Conservation (phyloP, 2,797 vertebrate species). For the Gymnoscopelus braueri region DNA sequence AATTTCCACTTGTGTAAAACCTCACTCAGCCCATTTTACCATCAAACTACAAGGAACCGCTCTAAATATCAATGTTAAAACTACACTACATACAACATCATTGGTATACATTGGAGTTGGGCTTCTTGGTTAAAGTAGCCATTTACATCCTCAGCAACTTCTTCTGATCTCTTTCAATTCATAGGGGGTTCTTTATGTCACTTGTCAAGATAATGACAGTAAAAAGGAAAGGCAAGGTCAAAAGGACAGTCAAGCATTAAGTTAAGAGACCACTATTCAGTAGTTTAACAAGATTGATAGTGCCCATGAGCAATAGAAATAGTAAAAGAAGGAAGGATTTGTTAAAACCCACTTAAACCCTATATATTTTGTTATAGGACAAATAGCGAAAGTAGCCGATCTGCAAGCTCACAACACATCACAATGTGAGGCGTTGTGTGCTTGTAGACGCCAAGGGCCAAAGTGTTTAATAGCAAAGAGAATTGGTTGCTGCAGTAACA, state of each 20-base stretch:
- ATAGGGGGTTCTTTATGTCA: slow-evolving; percentile 74
- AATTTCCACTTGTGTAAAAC: not conserved
- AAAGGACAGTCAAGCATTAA: slow-evolving; percentile 21
- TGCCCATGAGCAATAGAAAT: not conserved
- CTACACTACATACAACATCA: too few relatives aligned
- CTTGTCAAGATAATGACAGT: slow-evolving; percentile 36
- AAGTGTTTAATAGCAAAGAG: not conserved
- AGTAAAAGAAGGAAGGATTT: not conserved
- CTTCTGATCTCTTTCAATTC: slow-evolving; percentile 46
- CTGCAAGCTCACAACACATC: too few relatives aligned
- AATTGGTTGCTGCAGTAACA: slow-evolving; percentile 11
- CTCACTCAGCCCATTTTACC: not conserved
- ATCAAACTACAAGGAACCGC: not conserved
- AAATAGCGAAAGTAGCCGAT: too few relatives aligned
- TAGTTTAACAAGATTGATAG: not conserved
- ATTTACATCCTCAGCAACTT: not conserved
- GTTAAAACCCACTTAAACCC: not conserved
- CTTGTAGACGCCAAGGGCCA: too few relatives aligned
- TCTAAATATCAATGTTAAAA: not conserved
- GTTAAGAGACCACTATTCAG: not conserved
- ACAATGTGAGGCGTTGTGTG: too few relatives aligned
- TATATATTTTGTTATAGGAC: slow-evolving; percentile 13
- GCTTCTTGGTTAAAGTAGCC: not conserved
- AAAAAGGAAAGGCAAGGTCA: slow-evolving; percentile 33
- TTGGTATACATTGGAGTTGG: not conserved